Percentiles rank a stretch among this genome's conserved stretches.
These are phyloP conservation scores for Oxygymnocypris stewartii DNA, from an alignment of 2,113 vertebrate species.

Conservation along the genomic window DNA sequence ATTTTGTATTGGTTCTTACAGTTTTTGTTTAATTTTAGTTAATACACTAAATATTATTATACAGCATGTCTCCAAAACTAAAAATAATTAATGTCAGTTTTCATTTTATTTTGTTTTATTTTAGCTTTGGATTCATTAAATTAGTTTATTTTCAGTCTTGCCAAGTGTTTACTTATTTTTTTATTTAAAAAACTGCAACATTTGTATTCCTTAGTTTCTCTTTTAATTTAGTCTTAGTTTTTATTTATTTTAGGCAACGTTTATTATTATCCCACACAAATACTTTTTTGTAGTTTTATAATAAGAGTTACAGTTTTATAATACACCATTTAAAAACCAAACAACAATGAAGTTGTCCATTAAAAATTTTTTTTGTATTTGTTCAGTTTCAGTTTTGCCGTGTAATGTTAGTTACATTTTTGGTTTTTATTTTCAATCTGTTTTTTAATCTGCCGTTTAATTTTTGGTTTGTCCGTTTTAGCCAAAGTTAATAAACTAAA, in stretches of 20 bases:
- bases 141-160: too few relatives aligned
- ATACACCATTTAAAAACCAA: neutral
- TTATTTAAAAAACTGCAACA: too few relatives aligned
- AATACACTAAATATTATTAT: neutral
- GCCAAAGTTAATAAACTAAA: too few relatives aligned
- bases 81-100: neutral
- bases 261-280: neutral
- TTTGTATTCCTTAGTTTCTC: too few relatives aligned
- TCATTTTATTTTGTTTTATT: neutral
- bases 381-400: neutral
- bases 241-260: neutral
- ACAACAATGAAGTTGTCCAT: neutral
- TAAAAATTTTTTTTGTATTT: neutral
- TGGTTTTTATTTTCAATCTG: too few relatives aligned
- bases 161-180: too few relatives aligned
- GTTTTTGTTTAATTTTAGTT: neutral
- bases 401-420: neutral
- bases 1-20: neutral
- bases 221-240: neutral
- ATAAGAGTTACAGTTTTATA: neutral
- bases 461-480: neutral
- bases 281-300: neutral
- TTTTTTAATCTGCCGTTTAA: too few relatives aligned
- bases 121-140: neutral
- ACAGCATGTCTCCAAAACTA: neutral